Evolutionary conservation across 1,140 invertebrate genomes (phyloP).

Genomic region (Chlorops oryzae): DNA sequence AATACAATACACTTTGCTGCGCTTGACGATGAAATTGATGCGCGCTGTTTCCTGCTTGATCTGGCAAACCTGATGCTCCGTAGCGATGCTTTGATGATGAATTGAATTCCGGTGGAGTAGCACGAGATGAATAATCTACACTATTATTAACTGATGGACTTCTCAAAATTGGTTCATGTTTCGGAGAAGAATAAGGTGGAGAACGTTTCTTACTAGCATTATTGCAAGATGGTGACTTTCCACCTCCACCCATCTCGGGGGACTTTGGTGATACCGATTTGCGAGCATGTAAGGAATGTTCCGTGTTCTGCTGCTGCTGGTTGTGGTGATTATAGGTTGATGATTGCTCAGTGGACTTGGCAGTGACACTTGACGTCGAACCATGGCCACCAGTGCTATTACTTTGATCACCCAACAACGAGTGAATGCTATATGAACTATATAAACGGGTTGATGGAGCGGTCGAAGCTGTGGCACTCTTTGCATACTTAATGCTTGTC

Average conservation of each 20-base stretch:
- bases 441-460: conserved; percentile 37
- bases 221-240: conserved; percentile 39
- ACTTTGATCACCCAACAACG: conserved; percentile 63
- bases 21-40: conserved; percentile 4
- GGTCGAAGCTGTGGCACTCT: conserved; percentile 18
- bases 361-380: neutral
- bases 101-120: conserved; percentile 23
- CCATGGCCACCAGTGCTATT: conserved; percentile 44
- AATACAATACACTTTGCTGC: conserved; percentile 27
- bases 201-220: conserved; percentile 34
- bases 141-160: conserved; percentile 6
- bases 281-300: conserved; percentile 26
- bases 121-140: too few relatives aligned
- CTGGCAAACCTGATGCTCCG: neutral
- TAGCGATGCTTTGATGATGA: conserved; percentile 5
- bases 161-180: conserved; percentile 16
- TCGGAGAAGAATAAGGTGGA: conserved; percentile 36
- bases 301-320: conserved; percentile 23
- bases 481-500: neutral
- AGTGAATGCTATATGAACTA: conserved; percentile 72
- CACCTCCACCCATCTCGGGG: conserved; percentile 27
- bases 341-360: conserved; percentile 5
- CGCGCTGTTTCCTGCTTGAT: neutral
- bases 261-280: conserved; percentile 37
- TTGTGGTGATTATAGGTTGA: conserved; percentile 30